Base-by-base conservation (phyloP, 1,140 invertebrate genomes). In the Euura saliciscinereae region DNA sequence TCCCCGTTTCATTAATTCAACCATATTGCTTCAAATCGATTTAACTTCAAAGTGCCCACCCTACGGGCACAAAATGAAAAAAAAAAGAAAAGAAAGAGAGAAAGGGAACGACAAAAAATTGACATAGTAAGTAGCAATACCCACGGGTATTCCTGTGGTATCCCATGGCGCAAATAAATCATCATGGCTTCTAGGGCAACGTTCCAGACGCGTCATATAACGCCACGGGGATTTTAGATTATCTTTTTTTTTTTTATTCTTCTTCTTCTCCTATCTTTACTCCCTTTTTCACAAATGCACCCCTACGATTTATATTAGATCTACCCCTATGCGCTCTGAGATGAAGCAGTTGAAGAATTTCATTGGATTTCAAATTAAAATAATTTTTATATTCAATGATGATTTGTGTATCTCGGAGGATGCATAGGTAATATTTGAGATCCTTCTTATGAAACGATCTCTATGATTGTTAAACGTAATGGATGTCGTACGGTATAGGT, bases 21-120 rank as follows among this genome's bases (percentile, higher is more conserved):
- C 74, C 78, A 76, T 79, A 79, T 78, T 78, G 75, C 74, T 78
- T 76, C 75, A 71, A 73, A 80, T 81, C 79, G 80, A 82, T 81
- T 81, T 77, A 80, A 82, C 78, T 82, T 81, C 71, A 79, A 80
- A 82, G 79, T 79, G 71, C 71, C 59, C 72, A 66, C 70, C 71
- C 59, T 59, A 43, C 66, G 70, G 67, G 69, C 2, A 8, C 8
- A 11, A 59, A 8, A 11, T 59, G 51, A 59, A 59, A 59, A 2
- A 59, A 4, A 8, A 59, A 59, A 74, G 65, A 72, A 67, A 76
- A 70, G 75, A 71, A 75, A 68, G 65, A 74, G 7, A 68, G 11
- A 11, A 44, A 8, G n/a, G 42, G 66, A 69, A 65, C 3, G 6
- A 59, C 10, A 59, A 59, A 59, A 59, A 59, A 11, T 0, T 0